Conservation (phyloP, 1,140 invertebrate genomes). For the Charaxes varanes region DNA sequence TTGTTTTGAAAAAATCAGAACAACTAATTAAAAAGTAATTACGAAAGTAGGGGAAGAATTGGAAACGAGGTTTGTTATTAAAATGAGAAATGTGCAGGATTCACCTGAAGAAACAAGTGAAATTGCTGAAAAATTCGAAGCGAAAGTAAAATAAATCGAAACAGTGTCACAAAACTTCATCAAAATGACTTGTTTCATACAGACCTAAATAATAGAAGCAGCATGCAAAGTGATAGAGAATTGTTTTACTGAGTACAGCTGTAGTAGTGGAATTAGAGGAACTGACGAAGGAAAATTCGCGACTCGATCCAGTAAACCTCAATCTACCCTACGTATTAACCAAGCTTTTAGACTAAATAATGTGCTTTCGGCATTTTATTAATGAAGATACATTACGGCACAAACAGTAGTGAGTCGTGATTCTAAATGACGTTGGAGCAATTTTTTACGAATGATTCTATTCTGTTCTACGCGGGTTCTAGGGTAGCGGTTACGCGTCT, state of each 20-base stretch:
- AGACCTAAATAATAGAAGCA: conserved; percentile 62
- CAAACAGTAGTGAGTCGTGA: conserved; percentile 55
- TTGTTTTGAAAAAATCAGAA: conserved; percentile 20
- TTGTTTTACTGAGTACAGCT: conserved; percentile 58
- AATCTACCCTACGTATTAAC: conserved; percentile 62
- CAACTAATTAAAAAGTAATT: conserved; percentile 13
- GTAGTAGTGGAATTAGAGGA: conserved; percentile 61
- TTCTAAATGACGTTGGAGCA: conserved; percentile 61
- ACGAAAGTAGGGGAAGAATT: conserved; percentile 42
- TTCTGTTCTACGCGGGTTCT: conserved; percentile 61
- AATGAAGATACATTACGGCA: conserved; percentile 55
- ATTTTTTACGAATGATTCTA: conserved; percentile 63
- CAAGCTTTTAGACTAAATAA: conserved; percentile 62
- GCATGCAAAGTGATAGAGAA: conserved; percentile 67
- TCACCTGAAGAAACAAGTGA: conserved; percentile 41
- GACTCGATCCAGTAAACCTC: conserved; percentile 54
- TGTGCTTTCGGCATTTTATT: conserved; percentile 59
- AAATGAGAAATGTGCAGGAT: conserved; percentile 36
- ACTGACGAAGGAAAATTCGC: conserved; percentile 54
- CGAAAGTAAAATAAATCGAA: conserved; percentile 10
- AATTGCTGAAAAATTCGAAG: conserved; percentile 19
- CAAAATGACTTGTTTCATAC: conserved; percentile 37
- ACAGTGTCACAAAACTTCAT: conserved; percentile 28
- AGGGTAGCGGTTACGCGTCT: conserved; percentile 67
- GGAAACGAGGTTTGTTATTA: conserved; percentile 40